phyloP scores from a whole-genome alignment of 2,888 invertebrate genomes.

The Glyphotaelius pellucidus region DNA sequence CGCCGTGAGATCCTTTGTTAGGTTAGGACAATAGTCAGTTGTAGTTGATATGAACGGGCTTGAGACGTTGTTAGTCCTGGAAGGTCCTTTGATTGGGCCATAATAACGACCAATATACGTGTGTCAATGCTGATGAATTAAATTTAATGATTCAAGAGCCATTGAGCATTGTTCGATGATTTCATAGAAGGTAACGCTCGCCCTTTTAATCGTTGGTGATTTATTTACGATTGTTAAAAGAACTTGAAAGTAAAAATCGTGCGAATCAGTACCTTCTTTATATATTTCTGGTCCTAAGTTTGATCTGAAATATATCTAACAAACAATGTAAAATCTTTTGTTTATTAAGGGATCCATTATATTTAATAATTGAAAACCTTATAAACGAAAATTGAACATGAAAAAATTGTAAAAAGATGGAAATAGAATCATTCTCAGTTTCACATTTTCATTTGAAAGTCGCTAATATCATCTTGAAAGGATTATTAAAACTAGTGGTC shows the following conservation, averaged over 20 bases:
- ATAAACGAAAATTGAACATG: too few species aligned
- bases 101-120: neutral
- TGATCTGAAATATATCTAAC: too few species aligned
- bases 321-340: too few species aligned
- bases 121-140: neutral
- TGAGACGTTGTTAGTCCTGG: neutral
- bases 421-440: too few species aligned
- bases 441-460: too few species aligned
- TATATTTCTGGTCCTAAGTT: too few species aligned
- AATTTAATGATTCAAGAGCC: neutral
- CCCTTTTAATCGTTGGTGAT: neutral
- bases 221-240: neutral
- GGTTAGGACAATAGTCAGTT: neutral
- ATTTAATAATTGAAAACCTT: too few species aligned
- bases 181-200: neutral
- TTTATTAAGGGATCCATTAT: too few species aligned
- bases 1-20: neutral
- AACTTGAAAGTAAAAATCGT: neutral
- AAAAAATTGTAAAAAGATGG: too few species aligned
- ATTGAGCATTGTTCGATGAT: neutral
- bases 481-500: too few species aligned
- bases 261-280: too few species aligned
- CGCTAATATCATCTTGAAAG: too few species aligned
- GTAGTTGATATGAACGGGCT: neutral
- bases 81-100: neutral